phyloP scores from a whole-genome alignment of 2,113 vertebrate genomes.

The Trogon melanurus region DNA sequence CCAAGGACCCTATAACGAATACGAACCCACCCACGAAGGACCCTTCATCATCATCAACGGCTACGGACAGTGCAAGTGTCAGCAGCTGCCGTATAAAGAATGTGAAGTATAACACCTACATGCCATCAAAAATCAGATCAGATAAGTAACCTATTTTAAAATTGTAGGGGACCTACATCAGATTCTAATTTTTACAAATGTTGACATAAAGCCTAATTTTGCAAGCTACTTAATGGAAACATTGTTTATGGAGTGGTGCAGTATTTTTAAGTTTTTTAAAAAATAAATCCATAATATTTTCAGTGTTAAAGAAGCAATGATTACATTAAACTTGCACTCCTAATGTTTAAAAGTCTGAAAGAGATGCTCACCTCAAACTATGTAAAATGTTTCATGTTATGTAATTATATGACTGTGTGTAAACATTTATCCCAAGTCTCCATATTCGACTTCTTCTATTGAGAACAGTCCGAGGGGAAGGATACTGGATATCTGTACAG shows the following conservation, averaged over 20 bases:
- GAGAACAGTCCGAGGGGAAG: conserved; percentile 57
- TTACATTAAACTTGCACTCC: conserved; percentile 78
- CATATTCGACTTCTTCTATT: conserved; percentile 67
- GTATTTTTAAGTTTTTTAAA: conserved; percentile 76
- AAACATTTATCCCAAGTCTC: conserved; percentile 73
- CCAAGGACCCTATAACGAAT: conserved; percentile 98
- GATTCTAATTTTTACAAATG: conserved; percentile 81
- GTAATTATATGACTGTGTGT: conserved; percentile 76
- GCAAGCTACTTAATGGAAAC: conserved; percentile 77
- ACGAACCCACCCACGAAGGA: conserved; percentile 96
- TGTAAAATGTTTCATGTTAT: conserved; percentile 76
- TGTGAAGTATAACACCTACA: conserved; percentile 94
- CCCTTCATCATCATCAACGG: conserved; percentile 98
- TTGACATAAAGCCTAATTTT: conserved; percentile 83
- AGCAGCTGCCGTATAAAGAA: conserved; percentile 99
- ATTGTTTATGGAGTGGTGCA: conserved; percentile 79
- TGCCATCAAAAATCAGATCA: conserved; percentile 68
- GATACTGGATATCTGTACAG: conserved; percentile 2
- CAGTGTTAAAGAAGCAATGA: conserved; percentile 78
- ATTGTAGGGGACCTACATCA: conserved; percentile 75
- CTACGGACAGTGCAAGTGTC: conserved; percentile 99
- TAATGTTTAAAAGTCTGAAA: conserved; percentile 72
- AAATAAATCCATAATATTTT: conserved; percentile 77
- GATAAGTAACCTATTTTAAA: conserved; percentile 84
- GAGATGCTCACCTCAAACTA: conserved; percentile 75